These are phyloP conservation scores for Alca torda DNA, from an alignment of 2,797 vertebrate genomes.

Conservation along the genomic window DNA sequence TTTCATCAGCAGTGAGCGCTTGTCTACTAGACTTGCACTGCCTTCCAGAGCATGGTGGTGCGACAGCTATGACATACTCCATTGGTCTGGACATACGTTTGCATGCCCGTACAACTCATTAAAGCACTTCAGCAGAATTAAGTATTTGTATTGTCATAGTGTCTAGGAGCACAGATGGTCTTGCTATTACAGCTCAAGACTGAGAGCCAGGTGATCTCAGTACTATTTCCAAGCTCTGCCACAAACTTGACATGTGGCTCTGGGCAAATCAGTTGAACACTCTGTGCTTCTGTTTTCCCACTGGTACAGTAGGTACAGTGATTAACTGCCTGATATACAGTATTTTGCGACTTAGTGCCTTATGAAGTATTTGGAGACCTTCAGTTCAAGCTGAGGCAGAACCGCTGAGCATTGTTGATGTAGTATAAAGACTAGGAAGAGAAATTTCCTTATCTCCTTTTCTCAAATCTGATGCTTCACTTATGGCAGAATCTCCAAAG, in stretches of 20 bases:
- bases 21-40: neutral
- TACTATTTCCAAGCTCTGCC: neutral
- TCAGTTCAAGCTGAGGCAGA: neutral
- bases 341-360: neutral
- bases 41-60: neutral
- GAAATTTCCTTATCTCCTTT: neutral
- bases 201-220: conserved; percentile 17
- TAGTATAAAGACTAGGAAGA: neutral
- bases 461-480: neutral
- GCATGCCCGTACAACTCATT: neutral
- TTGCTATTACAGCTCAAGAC: neutral
- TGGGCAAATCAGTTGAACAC: neutral
- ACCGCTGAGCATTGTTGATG: neutral
- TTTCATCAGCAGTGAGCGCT: neutral
- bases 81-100: neutral
- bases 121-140: neutral
- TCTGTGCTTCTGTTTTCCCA: neutral
- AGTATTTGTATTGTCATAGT: neutral
- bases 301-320: neutral
- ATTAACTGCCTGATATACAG: neutral
- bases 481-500: neutral
- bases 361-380: neutral
- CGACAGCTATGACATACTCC: neutral
- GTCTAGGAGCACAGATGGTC: conserved; percentile 16
- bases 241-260: neutral